These are phyloP conservation scores for Cerastis leucographa DNA, from an alignment of 2,888 invertebrate genomes.

Conservation along the genomic window DNA sequence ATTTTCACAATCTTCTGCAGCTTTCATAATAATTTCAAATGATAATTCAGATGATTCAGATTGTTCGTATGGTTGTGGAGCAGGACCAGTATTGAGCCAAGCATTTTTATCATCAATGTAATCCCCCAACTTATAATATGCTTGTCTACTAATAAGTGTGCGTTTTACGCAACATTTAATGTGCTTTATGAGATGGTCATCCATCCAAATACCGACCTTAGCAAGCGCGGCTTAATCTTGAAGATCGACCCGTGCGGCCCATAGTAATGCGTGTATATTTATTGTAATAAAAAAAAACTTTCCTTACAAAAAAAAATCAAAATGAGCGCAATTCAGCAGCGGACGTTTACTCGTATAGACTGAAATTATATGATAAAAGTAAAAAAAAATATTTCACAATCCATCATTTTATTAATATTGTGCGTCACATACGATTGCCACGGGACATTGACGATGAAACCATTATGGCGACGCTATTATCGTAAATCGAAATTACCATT, in stretches of 20 bases:
- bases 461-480: conserved; percentile 74
- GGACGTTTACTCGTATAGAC: neutral
- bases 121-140: no score
- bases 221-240: neutral
- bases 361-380: neutral
- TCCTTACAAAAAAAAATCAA: neutral
- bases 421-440: conserved; percentile 68
- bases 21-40: no score
- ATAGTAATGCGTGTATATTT: neutral
- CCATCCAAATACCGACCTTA: neutral
- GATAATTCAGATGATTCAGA: no score
- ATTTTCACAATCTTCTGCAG: no score
- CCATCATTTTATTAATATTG: conserved; percentile 53
- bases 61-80: no score
- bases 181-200: neutral
- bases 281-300: neutral
- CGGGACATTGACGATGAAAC: conserved; percentile 70
- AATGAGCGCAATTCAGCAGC: neutral
- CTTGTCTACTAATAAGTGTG: no score
- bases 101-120: no score
- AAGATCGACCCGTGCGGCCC: neutral
- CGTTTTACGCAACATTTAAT: no score
- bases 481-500: conserved; percentile 81
- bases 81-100: no score
- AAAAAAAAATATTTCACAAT: conserved; percentile 19